Percentiles rank a stretch among this genome's conserved stretches.
phyloP scores from a whole-genome alignment of 1,140 invertebrate species.

The Diploscapter pachys region DNA sequence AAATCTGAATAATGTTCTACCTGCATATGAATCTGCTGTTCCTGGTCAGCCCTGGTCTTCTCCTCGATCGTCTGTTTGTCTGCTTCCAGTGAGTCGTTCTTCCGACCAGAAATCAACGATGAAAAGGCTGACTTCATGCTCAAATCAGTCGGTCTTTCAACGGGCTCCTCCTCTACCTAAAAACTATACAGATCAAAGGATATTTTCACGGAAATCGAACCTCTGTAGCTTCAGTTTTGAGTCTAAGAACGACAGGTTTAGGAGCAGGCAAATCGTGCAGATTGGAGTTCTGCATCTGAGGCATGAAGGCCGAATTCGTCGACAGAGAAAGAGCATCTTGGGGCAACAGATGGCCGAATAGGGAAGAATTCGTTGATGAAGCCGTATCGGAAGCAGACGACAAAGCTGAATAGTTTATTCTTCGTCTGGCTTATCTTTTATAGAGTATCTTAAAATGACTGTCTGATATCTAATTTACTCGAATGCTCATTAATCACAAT shows the following conservation, averaged over 20 bases:
- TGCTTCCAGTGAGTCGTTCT: not conserved
- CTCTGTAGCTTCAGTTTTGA: slow-evolving; percentile 19
- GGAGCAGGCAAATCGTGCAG: not conserved
- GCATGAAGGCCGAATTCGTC: slow-evolving; percentile 25
- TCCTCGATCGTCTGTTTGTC: not conserved
- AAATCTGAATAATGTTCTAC: not conserved
- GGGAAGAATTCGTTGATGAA: slow-evolving; percentile 21
- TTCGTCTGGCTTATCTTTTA: no score
- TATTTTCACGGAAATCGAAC: not conserved
- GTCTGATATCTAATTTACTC: no score
- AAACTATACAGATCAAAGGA: no score
- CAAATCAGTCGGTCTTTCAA: slow-evolving; percentile 14
- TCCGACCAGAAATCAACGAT: not conserved
- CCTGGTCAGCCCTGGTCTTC: slow-evolving; percentile 13
- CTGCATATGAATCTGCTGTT: slow-evolving; percentile 26
- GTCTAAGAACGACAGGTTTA: not conserved
- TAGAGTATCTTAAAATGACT: no score
- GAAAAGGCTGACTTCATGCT: slow-evolving; percentile 2
- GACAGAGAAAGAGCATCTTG: not conserved
- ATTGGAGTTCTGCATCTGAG: slow-evolving; percentile 9
- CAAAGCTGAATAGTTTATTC: not conserved
- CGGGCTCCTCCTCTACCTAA: slow-evolving; percentile 6
- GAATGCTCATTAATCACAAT: no score
- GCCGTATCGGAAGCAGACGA: slow-evolving; percentile 31
- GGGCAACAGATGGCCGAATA: slow-evolving; percentile 7